Percentiles rank a stretch among this genome's conserved stretches.
phyloP scores from a whole-genome alignment of 2,797 vertebrate species.

The Selene dorsalis region DNA sequence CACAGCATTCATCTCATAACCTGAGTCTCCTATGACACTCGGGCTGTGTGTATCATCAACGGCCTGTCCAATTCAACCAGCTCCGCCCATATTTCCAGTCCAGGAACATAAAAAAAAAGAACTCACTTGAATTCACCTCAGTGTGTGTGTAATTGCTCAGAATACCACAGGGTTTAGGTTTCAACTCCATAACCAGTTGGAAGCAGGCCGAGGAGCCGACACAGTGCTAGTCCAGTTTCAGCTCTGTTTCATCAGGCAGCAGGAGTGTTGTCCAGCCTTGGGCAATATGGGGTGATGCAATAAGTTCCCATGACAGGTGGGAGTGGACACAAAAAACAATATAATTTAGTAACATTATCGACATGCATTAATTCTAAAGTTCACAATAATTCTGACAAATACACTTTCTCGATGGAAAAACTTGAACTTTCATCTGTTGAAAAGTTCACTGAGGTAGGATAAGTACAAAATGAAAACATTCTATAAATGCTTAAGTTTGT shows the following conservation, averaged over 20 bases:
- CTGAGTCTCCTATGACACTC: slow-evolving; percentile 54
- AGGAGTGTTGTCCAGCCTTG: slow-evolving; percentile 30
- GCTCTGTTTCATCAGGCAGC: slow-evolving; percentile 67
- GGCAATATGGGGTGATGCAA: slow-evolving; percentile 59
- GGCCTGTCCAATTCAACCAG: slow-evolving; percentile 23
- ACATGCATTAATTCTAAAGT: slow-evolving; percentile 27
- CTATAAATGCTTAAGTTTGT: slow-evolving; percentile 8
- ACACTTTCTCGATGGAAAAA: background rate
- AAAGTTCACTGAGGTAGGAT: slow-evolving; percentile 17
- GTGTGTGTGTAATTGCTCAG: slow-evolving; percentile 49
- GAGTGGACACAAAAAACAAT: slow-evolving; percentile 26
- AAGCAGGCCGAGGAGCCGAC: slow-evolving; percentile 34
- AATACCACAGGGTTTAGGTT: slow-evolving; percentile 58
- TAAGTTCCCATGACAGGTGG: slow-evolving; percentile 49
- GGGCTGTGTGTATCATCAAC: slow-evolving; percentile 54
- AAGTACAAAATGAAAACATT: slow-evolving; percentile 21
- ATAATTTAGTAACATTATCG: slow-evolving; percentile 24
- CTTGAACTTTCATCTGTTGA: slow-evolving; percentile 23
- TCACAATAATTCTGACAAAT: slow-evolving; percentile 23
- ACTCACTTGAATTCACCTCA: slow-evolving; percentile 38
- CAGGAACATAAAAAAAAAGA: slow-evolving; percentile 13
- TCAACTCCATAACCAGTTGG: slow-evolving; percentile 42
- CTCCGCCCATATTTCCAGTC: slow-evolving; percentile 55
- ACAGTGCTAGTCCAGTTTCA: slow-evolving; percentile 62
- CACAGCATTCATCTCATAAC: slow-evolving; percentile 62